Conservation (phyloP, 2,113 vertebrate genomes). For the Gadus chalcogrammus region DNA sequence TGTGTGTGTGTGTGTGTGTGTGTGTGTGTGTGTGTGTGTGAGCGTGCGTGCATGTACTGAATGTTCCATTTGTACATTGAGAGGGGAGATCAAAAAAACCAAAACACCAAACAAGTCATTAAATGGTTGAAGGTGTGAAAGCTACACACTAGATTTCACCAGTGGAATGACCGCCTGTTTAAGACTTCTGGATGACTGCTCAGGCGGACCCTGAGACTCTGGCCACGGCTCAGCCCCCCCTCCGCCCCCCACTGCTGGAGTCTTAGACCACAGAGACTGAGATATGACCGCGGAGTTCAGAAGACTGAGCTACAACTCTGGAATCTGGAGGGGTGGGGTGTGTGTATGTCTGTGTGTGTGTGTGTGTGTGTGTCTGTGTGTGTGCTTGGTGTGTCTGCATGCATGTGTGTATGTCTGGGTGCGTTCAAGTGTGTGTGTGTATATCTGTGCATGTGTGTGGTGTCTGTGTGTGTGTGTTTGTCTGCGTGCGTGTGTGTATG, state of each 20-base stretch:
- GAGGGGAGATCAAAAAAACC: constrained; percentile 17
- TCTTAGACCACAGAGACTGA: constrained; percentile 21
- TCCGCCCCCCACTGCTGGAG: not conserved
- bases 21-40: no score
- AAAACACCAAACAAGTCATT: constrained; percentile 14
- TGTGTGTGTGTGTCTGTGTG: no score
- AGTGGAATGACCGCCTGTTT: constrained; percentile 36
- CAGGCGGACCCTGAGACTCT: constrained; percentile 18
- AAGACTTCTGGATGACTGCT: constrained; percentile 43
- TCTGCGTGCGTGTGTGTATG: no score
- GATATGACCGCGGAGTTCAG: constrained; percentile 44
- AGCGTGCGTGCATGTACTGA: no score
- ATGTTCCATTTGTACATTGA: no score
- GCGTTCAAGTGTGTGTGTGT: no score
- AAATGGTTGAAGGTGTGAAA: constrained; percentile 42
- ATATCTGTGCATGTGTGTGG: no score
- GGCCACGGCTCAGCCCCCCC: not conserved
- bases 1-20: no score
- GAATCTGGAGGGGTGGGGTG: constrained; percentile 3
- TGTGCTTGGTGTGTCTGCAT: no score
- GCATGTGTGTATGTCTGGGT: no score
- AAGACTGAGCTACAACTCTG: not conserved
- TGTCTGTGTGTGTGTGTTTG: no score
- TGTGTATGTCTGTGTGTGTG: no score
- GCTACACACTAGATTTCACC: constrained; percentile 38